These are phyloP conservation scores for Hedya salicella DNA, from an alignment of 2,888 invertebrate species.

Conservation along the genomic window DNA sequence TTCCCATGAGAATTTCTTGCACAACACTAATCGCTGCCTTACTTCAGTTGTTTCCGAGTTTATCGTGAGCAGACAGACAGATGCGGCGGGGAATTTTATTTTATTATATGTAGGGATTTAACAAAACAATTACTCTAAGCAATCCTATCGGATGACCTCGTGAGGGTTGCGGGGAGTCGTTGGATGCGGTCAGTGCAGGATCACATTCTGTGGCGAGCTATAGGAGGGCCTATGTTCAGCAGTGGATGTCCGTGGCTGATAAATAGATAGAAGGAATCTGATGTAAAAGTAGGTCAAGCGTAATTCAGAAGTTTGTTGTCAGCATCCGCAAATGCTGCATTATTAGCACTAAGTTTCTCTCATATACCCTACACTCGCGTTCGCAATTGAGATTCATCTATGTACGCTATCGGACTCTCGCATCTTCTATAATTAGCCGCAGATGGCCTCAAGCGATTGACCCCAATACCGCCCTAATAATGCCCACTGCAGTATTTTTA, in stretches of 20 bases:
- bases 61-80: too few relatives aligned
- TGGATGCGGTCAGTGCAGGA: too few relatives aligned
- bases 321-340: conserved; percentile 47
- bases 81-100: too few relatives aligned
- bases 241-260: too few relatives aligned
- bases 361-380: conserved; percentile 52
- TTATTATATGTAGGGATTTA: too few relatives aligned
- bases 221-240: too few relatives aligned
- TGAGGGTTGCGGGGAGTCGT: too few relatives aligned
- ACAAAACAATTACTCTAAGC: too few relatives aligned
- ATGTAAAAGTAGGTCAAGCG: conserved; percentile 4
- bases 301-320: conserved; percentile 39
- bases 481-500: conserved; percentile 78
- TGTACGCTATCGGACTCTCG: conserved; percentile 71
- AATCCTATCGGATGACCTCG: too few relatives aligned
- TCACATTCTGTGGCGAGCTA: too few relatives aligned
- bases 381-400: conserved; percentile 70
- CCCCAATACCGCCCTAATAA: conserved; percentile 81
- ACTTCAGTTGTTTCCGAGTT: too few relatives aligned
- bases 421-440: conserved; percentile 80
- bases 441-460: conserved; percentile 83
- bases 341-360: conserved; percentile 52
- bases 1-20: conserved; percentile 33
- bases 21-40: conserved; percentile 15
- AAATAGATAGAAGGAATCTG: too few relatives aligned